Conservation (phyloP, 1,140 invertebrate species). For the Orchesella cincta region DNA sequence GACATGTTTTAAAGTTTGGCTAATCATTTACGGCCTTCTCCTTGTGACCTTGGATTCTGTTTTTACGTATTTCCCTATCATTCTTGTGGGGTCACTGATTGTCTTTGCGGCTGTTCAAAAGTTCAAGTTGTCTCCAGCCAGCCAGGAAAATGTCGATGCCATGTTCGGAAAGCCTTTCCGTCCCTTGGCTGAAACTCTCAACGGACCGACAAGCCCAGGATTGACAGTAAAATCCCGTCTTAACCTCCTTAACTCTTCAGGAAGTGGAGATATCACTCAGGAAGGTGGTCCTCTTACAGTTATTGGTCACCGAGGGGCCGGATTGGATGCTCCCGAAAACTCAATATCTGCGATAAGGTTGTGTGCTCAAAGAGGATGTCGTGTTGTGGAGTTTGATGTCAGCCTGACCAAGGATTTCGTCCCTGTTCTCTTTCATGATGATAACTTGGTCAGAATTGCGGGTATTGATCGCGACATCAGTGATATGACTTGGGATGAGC, state of each 20-base stretch:
- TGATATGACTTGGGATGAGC: conserved; percentile 62
- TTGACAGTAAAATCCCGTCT: conserved; percentile 1
- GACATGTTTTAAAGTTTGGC: conserved; percentile 32
- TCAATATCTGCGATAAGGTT: conserved; percentile 62
- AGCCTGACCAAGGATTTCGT: conserved; percentile 70
- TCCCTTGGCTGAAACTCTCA: conserved; percentile 18
- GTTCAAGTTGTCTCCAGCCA: conserved; percentile 20
- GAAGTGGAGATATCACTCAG: no score
- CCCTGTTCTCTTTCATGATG: conserved; percentile 74
- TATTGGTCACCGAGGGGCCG: conserved; percentile 68
- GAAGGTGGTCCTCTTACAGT: not conserved
- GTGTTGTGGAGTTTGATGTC: conserved; percentile 75
- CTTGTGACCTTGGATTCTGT: conserved; percentile 13
- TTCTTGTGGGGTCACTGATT: not conserved
- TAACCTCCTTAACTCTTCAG: conserved; percentile 1
- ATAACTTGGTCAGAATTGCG: conserved; percentile 69
- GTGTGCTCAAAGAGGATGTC: conserved; percentile 64
- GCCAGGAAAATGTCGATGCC: conserved; percentile 21
- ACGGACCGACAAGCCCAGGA: conserved; percentile 24
- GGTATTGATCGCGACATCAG: conserved; percentile 61
- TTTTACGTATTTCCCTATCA: conserved; percentile 4
- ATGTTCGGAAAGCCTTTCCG: conserved; percentile 37
- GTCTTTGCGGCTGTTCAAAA: not conserved
- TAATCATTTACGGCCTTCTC: conserved; percentile 25
- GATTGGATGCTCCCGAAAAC: conserved; percentile 73